phyloP scores from a whole-genome alignment of 1,140 invertebrate species.

The Hycleus cichorii region DNA sequence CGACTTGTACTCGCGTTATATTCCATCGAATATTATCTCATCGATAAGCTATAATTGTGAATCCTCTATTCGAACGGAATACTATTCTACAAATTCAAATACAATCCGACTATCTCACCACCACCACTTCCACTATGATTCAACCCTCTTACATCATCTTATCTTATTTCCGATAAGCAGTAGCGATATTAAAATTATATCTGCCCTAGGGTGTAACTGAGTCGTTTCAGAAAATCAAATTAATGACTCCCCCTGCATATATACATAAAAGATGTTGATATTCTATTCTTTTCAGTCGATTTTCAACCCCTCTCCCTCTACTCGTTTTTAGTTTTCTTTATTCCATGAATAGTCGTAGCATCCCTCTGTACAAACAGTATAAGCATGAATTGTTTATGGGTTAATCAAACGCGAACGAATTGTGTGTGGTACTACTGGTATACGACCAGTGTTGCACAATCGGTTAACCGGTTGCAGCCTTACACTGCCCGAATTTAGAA shows the following conservation, averaged over 20 bases:
- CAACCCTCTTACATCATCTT: not conserved
- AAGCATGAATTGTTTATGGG: constrained; percentile 38
- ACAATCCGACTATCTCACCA: not conserved
- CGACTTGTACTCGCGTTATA: too few relatives aligned
- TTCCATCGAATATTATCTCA: too few relatives aligned
- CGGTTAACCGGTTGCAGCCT: constrained; percentile 14
- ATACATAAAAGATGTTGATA: too few relatives aligned
- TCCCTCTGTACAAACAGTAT: constrained; percentile 4
- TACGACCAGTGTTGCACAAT: constrained; percentile 6
- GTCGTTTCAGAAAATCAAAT: not conserved
- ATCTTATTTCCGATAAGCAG: constrained; percentile 1
- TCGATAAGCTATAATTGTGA: too few relatives aligned
- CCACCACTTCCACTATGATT: too few relatives aligned
- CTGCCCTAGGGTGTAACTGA: not conserved
- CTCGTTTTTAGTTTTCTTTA: not conserved
- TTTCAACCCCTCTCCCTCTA: constrained; percentile 24
- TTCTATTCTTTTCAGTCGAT: constrained; percentile 22
- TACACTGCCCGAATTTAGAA: too few relatives aligned
- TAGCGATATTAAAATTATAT: constrained; percentile 11
- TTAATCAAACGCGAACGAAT: constrained; percentile 29
- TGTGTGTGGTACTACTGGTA: not conserved
- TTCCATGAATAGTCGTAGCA: too few relatives aligned
- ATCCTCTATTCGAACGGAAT: too few relatives aligned
- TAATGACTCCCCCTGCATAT: too few relatives aligned
- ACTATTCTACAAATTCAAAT: not conserved